Evolutionary conservation across 2,113 vertebrate species (phyloP), one percentile per base, ranked within the genome.

Genomic region (Hippocampus guttulatus): DNA sequence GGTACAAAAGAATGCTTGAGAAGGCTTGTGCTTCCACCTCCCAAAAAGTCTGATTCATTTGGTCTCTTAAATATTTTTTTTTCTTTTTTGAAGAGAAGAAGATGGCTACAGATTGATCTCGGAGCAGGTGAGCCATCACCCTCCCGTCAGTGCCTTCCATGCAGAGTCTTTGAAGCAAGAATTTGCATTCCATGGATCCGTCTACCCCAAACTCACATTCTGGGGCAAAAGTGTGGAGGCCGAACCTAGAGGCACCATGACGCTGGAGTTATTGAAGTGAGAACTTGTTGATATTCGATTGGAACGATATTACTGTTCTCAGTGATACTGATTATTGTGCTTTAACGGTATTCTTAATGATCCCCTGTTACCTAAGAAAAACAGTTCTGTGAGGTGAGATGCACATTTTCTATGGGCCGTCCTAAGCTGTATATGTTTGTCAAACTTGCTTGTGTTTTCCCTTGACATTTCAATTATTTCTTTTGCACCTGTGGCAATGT

Each of bases 221-320:
- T 98, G 97, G 96, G 97, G 97, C 2, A 99, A 99, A 86, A 97
- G 96, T 0, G 97, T 98, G 69, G 97, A 99, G 91, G 97, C 97
- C 0, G 97, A 98, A 78, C 97, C 97, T 51, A 96, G 94, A 80
- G 97, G 97, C 75, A 92, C 92, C 4, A 98, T 99, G 85, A 99
- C 96, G n/a, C 90, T 99, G 88, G 96, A 99, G 87, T 93, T 99
- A 43, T 94, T 95, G 64, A 95, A 94, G 97, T 98, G 88, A 94
- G 96, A 47, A 9, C 23, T 65, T 93, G 49, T 23, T 51, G 11
- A 33, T 18, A 21, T 33, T 18, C 2, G 15, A 2, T 38, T 20
- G 30, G 33, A 38, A 38, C 33, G 5, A 38, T 38, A 38, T 33
- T 5, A 47, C 12, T 27, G n/a, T 5, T 65, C 27, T 65, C 8